A percentile compares a stretch with the other conserved stretches of the same genome.
phyloP scores from a whole-genome alignment of 1,140 invertebrate genomes.

The Episyrphus balteatus region DNA sequence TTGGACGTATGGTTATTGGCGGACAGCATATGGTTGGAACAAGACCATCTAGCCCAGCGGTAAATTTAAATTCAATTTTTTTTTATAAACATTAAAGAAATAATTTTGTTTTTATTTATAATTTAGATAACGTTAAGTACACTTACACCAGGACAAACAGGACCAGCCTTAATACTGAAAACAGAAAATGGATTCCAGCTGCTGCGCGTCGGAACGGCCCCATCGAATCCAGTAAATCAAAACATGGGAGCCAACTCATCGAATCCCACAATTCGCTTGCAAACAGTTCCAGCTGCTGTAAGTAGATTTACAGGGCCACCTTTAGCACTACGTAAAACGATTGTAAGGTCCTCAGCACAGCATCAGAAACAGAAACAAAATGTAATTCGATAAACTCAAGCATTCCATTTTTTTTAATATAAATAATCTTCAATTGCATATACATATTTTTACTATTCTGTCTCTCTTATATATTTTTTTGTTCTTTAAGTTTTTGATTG shows the following conservation, averaged over 20 bases:
- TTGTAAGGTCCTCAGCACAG: constrained; percentile 33
- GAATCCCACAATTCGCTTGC: constrained; percentile 40
- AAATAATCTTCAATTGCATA: background rate
- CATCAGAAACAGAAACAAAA: constrained; percentile 37
- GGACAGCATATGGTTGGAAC: constrained; percentile 68
- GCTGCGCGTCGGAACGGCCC: constrained; percentile 68
- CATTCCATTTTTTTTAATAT: background rate
- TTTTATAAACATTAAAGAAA: no score
- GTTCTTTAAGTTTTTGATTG: no score
- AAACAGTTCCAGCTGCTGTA: constrained; percentile 45
- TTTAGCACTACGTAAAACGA: constrained; percentile 48
- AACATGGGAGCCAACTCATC: constrained; percentile 28
- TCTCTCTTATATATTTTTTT: no score
- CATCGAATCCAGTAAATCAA: constrained; percentile 41
- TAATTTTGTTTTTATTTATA: constrained; percentile 6
- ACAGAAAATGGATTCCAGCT: constrained; percentile 92
- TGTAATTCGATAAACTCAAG: constrained; percentile 18
- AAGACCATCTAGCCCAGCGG: constrained; percentile 64
- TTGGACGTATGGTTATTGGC: constrained; percentile 64
- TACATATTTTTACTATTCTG: no score
- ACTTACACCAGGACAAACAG: constrained; percentile 70
- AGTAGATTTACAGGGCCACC: constrained; percentile 48
- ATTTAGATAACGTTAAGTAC: constrained; percentile 73
- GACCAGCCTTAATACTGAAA: constrained; percentile 73
- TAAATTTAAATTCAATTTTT: constrained; percentile 40